A percentile compares a stretch with the other conserved stretches of the same genome.
These are phyloP conservation scores for Contarinia nasturtii DNA, from an alignment of 1,140 invertebrate genomes.

Conservation along the genomic window DNA sequence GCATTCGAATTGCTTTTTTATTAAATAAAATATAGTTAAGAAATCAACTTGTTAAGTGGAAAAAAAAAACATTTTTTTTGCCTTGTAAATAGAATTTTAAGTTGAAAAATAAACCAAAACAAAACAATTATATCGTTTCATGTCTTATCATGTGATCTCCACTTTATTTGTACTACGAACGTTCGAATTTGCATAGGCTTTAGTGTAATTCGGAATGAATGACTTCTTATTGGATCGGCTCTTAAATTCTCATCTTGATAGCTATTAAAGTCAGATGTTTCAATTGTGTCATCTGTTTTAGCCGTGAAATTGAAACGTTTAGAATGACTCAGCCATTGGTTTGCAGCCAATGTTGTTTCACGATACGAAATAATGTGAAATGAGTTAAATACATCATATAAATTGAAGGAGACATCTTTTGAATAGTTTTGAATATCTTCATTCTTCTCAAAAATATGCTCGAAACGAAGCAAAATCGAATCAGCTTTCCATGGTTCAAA, in stretches of 20 bases:
- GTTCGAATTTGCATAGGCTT: constrained; percentile 4
- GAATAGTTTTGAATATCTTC: constrained; percentile 42
- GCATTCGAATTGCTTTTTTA: too few relatives aligned
- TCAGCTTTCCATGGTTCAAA: constrained; percentile 60
- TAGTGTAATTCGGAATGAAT: neutral
- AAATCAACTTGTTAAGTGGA: too few relatives aligned
- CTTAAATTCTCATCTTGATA: too few relatives aligned
- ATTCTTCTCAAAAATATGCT: constrained; percentile 64
- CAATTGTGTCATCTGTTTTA: neutral
- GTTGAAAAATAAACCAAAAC: too few relatives aligned
- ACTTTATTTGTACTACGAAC: neutral
- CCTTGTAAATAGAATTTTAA: too few relatives aligned
- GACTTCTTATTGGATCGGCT: too few relatives aligned
- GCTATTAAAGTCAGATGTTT: too few relatives aligned
- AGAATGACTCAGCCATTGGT: constrained; percentile 1
- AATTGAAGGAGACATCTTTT: constrained; percentile 28
- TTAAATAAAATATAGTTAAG: too few relatives aligned
- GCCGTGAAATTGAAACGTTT: constrained; percentile 2
- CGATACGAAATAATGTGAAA: neutral
- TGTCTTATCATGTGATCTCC: too few relatives aligned
- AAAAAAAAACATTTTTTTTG: too few relatives aligned
- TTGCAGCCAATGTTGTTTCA: constrained; percentile 1
- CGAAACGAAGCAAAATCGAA: constrained; percentile 57
- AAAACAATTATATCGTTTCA: too few relatives aligned
- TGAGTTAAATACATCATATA: constrained; percentile 15